Percentiles rank a stretch among this genome's conserved stretches.
These are phyloP conservation scores for Archocentrus centrarchus DNA, from an alignment of 2,113 vertebrate species.

Conservation along the genomic window DNA sequence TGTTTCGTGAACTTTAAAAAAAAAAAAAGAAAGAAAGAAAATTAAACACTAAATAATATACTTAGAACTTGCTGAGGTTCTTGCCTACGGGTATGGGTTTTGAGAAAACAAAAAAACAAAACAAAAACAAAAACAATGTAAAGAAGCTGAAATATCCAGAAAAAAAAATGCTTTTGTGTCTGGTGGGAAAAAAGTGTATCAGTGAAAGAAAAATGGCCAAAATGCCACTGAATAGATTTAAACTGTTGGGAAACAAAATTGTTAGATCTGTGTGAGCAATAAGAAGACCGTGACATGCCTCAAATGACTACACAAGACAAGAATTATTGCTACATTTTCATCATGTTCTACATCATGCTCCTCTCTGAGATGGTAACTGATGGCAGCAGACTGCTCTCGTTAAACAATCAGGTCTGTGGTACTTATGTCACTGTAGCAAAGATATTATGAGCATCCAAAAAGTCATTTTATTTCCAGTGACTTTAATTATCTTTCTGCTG, in stretches of 20 bases:
- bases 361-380: not conserved
- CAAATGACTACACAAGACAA: not conserved
- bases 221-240: not conserved
- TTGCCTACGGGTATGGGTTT: not conserved
- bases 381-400: not conserved
- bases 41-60: not conserved
- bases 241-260: not conserved
- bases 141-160: not conserved
- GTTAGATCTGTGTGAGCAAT: not conserved
- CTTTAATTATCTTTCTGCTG: conserved; percentile 22
- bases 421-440: not conserved
- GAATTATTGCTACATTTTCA: conserved; percentile 5
- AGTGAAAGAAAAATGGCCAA: not conserved
- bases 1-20: not conserved
- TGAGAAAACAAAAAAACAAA: not conserved
- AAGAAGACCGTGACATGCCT: not conserved
- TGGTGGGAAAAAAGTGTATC: not conserved
- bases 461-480: not conserved
- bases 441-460: not conserved
- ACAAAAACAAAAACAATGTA: accelerated
- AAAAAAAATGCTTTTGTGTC: not conserved
- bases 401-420: not conserved
- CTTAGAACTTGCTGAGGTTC: not conserved
- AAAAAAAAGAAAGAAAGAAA: not conserved
- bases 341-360: conserved; percentile 5